A percentile compares a stretch with the other conserved stretches of the same genome.
Evolutionary conservation across 2,888 invertebrate species (phyloP).

Genomic region (Cheilosia soror): DNA sequence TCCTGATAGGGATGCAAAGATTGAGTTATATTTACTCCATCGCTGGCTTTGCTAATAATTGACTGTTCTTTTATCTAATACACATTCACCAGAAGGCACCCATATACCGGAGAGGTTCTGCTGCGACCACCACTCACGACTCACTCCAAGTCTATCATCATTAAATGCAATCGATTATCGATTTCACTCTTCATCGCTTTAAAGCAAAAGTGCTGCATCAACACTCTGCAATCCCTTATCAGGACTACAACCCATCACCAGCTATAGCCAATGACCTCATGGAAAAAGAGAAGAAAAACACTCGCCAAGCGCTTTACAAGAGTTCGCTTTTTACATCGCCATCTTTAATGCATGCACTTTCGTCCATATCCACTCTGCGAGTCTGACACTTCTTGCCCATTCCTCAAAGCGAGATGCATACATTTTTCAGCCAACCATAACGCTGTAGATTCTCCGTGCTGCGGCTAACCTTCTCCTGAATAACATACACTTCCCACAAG

Average conservation of each 20-base stretch:
- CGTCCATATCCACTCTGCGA: slow-evolving; percentile 41
- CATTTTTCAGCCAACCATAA: slow-evolving; percentile 71
- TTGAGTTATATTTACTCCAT: too few species aligned
- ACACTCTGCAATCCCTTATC: background rate
- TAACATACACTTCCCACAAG: slow-evolving; percentile 64
- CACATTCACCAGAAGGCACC: too few species aligned
- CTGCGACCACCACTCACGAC: too few species aligned
- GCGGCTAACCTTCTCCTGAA: slow-evolving; percentile 69
- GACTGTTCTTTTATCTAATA: too few species aligned
- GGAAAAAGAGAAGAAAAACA: slow-evolving; percentile 6
- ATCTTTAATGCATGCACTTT: slow-evolving; percentile 65
- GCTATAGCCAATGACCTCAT: slow-evolving; percentile 23
- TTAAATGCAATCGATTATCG: too few species aligned
- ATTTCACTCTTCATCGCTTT: background rate
- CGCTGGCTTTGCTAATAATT: too few species aligned
- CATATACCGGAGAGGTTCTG: too few species aligned
- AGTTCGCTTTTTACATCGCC: slow-evolving; percentile 62
- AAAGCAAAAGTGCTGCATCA: background rate
- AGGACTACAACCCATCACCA: background rate
- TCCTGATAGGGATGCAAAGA: too few species aligned
- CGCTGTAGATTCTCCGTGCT: slow-evolving; percentile 65
- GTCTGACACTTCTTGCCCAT: slow-evolving; percentile 35
- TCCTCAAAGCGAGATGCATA: slow-evolving; percentile 42
- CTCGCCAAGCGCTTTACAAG: slow-evolving; percentile 40
- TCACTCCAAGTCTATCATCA: too few species aligned